phyloP scores from a whole-genome alignment of 2,888 invertebrate genomes.

The Phortica magna region DNA sequence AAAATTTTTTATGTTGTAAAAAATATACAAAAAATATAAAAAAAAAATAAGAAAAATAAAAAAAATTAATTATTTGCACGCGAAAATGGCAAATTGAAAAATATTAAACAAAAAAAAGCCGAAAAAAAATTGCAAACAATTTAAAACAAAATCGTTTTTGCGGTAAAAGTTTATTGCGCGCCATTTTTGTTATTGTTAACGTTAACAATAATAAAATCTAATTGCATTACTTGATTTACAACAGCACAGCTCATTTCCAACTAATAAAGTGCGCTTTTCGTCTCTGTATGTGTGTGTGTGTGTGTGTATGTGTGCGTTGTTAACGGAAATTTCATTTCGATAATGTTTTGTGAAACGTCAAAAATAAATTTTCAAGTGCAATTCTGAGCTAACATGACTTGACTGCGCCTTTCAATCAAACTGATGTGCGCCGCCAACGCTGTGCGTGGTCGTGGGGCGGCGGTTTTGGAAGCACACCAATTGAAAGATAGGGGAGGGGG shows the following conservation, averaged over 20 bases:
- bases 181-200: not conserved
- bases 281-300: slow-evolving; percentile 30
- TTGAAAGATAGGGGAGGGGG: not conserved
- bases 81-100: not conserved
- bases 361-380: slow-evolving; percentile 21
- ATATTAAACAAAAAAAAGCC: not conserved
- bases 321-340: slow-evolving; percentile 4
- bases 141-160: not conserved
- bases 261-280: slow-evolving; percentile 13
- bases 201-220: not conserved
- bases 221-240: not conserved
- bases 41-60: not conserved
- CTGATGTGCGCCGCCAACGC: slow-evolving; percentile 19
- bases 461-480: not conserved
- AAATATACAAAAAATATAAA: too few species aligned
- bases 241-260: slow-evolving; percentile 33
- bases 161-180: not conserved
- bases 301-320: slow-evolving; percentile 34
- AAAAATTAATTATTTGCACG: not conserved
- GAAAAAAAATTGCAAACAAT: not conserved
- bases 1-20: slow-evolving; percentile 17
- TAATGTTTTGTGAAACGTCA: not conserved
- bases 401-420: slow-evolving; percentile 21
- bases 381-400: not conserved
- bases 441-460: not conserved